Base-by-base conservation (phyloP, 64 coral and sea anemone genomes). In the Stylophora pistillata region DNA sequence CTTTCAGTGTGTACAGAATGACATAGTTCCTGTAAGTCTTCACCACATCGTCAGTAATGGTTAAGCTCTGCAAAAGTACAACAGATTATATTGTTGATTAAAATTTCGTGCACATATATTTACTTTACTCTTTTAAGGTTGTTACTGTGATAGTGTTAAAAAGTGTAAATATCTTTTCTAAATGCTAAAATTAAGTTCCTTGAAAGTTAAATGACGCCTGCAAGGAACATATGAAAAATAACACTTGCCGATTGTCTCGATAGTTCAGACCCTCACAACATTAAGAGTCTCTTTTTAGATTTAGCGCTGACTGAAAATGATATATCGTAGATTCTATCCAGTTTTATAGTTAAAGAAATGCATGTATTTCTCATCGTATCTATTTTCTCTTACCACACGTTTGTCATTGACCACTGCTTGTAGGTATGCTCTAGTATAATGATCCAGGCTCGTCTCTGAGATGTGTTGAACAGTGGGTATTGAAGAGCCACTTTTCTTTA, bases 1-100 rank as follows among this genome's bases (percentile, higher is more conserved):
- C 57, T 37, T 30, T 16, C 30, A 82, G 16, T 25, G 78, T 23
- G 59, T 37, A 64, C 2, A 82, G 30, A 11, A 82, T 41, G 78
- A 64, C 56, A 21, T 82, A 82, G 15, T 82, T 82, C 1, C 78
- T 58, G 11, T 37, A 82, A 37, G 64, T 82, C 78, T 63, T 82
- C 78, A 82, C 78, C 58, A 41, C 30, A 41, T 82, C 78, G 32
- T 82, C 13, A 17, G 78, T 82, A 13, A 82, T n/a, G 37, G 20
- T 10, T 13, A 63, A 10, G 6, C 31, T 32, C 78, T 82, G 31
- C 11, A 37, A 76, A 76, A 78, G 30, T 2, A 75, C 4, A 68
- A 68, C 5, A 68, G 26, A 25, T n/a, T 26, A 23, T 3, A 68
- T 10, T 68, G 5, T 68, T 60, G 13, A 60, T 60, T 15, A 60